Conservation (phyloP, 2,888 invertebrate genomes). For the Patella caerulea region DNA sequence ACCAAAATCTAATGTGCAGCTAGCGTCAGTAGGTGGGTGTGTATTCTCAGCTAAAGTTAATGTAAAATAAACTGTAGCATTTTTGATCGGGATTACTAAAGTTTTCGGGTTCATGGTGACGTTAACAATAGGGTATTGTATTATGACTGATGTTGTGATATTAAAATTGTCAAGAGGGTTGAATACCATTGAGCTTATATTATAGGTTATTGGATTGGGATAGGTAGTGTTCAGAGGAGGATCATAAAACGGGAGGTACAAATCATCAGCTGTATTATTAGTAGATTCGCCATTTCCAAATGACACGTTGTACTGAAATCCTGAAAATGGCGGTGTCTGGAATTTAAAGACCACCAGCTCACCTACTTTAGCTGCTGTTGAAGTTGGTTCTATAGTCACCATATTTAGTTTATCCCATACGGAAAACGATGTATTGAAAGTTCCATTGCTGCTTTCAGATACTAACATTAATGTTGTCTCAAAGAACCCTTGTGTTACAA, state of each 20-base stretch:
- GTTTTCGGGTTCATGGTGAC: neutral
- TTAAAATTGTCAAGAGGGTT: neutral
- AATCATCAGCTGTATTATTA: neutral
- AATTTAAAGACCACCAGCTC: neutral
- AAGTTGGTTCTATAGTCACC: neutral
- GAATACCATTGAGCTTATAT: neutral
- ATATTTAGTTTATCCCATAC: constrained; percentile 17
- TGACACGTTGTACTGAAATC: constrained; percentile 6
- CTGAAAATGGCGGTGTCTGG: neutral
- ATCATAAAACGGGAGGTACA: neutral
- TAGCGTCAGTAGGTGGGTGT: neutral
- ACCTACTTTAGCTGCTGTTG: neutral
- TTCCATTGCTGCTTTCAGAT: neutral
- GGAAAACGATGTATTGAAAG: neutral
- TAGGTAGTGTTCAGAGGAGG: constrained; percentile 1
- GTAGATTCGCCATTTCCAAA: constrained; percentile 15
- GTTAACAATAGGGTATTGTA: constrained; percentile 6
- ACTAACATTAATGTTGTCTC: neutral
- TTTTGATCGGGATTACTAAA: neutral
- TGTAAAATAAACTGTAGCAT: constrained; percentile 3
- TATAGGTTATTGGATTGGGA: neutral
- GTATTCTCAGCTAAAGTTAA: neutral
- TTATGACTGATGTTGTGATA: neutral
- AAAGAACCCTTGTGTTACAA: constrained; percentile 6
- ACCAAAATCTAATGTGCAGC: neutral